Conservation (phyloP, 2,113 vertebrate genomes). For the Pangasianodon hypophthalmus region DNA sequence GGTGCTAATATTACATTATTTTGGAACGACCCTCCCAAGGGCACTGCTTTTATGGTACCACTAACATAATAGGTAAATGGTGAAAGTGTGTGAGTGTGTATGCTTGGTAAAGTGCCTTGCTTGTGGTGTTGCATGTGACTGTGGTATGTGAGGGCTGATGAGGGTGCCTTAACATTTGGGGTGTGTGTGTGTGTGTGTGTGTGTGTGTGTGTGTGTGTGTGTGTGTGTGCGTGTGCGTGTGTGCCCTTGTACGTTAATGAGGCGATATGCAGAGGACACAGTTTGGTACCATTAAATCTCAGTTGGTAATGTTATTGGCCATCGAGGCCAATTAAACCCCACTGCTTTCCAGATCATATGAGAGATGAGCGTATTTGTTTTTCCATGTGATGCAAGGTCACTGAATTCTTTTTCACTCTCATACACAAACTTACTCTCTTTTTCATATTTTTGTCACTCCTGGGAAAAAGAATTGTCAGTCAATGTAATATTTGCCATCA, state of each 20-base stretch:
- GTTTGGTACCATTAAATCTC: conserved; percentile 41
- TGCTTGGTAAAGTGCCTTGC: background rate
- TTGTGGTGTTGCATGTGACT: background rate
- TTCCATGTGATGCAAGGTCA: conserved; percentile 39
- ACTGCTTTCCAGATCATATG: conserved; percentile 30
- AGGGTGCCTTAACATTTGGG: conserved; percentile 4
- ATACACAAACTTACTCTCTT: background rate
- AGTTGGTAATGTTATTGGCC: conserved; percentile 44
- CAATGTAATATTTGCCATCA: conserved; percentile 15
- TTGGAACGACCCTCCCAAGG: conserved; percentile 24
- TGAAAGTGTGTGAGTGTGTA: conserved; percentile 4
- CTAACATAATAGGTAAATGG: background rate
- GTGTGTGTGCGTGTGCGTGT: conserved; percentile 32
- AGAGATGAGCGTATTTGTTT: conserved; percentile 14
- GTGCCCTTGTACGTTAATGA: conserved; percentile 45
- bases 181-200: conserved; percentile 29
- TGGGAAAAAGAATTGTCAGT: conserved; percentile 16
- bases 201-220: conserved; percentile 34
- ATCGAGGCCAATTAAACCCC: conserved; percentile 44
- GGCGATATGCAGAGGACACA: conserved; percentile 40
- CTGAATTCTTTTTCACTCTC: background rate
- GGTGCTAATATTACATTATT: conserved; percentile 42
- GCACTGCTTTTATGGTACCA: conserved; percentile 32
- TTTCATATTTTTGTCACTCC: conserved; percentile 12
- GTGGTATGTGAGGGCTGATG: background rate